Percentiles rank a stretch among this genome's conserved stretches.
phyloP scores from a whole-genome alignment of 2,113 vertebrate genomes.

The Chascanopsetta lugubris region DNA sequence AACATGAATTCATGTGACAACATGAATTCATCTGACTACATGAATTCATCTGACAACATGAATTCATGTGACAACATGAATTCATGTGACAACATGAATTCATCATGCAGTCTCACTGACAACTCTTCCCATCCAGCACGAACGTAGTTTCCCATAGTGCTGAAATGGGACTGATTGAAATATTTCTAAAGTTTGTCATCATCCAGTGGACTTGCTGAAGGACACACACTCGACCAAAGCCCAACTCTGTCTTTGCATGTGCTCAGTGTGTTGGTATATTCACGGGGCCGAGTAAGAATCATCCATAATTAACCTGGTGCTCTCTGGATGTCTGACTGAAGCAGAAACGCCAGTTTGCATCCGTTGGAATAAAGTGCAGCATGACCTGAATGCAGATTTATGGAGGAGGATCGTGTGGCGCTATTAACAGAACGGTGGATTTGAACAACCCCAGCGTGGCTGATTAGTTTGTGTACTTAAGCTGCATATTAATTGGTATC shows the following conservation, averaged over 20 bases:
- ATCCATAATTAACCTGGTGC: neutral
- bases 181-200: too few relatives aligned
- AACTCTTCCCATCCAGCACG: too few relatives aligned
- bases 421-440: neutral
- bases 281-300: neutral
- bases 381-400: neutral
- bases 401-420: neutral
- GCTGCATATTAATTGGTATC: neutral
- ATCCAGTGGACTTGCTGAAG: too few relatives aligned
- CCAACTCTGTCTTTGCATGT: neutral
- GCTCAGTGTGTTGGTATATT: neutral
- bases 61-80: too few relatives aligned
- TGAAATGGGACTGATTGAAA: too few relatives aligned
- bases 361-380: too few relatives aligned
- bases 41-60: too few relatives aligned
- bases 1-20: too few relatives aligned
- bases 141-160: too few relatives aligned
- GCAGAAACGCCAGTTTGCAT: neutral
- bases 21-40: too few relatives aligned
- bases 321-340: neutral
- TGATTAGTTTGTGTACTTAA: neutral
- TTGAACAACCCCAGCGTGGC: neutral
- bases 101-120: too few relatives aligned
- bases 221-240: neutral
- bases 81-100: too few relatives aligned